These are phyloP conservation scores for Apis mellifera DNA, from an alignment of 1,140 invertebrate genomes.

Conservation along the genomic window DNA sequence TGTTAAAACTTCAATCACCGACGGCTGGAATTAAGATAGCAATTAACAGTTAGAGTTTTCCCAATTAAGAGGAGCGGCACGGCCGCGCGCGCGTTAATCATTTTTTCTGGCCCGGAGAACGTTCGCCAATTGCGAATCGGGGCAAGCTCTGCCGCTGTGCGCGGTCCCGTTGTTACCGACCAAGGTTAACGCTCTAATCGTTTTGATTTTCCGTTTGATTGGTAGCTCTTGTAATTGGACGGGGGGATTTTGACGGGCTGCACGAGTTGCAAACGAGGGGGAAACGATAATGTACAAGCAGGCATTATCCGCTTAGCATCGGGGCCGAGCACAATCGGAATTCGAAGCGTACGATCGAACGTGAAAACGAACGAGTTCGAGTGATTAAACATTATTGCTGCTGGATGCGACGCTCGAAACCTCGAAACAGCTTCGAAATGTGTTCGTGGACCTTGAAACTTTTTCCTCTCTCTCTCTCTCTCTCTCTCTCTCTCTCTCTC, in stretches of 20 bases:
- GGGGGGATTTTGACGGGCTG: conserved; percentile 1
- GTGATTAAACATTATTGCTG: no score
- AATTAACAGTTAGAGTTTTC: neutral
- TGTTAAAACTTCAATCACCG: neutral
- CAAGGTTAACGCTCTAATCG: conserved; percentile 14
- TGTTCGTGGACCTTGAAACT: no score
- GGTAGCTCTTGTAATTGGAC: conserved; percentile 8
- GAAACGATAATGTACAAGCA: conserved; percentile 2
- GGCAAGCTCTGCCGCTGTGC: neutral
- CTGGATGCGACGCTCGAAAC: no score
- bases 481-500: no score
- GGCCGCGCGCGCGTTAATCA: neutral
- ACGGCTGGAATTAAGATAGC: neutral
- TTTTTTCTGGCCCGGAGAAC: neutral
- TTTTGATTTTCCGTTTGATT: conserved; percentile 7
- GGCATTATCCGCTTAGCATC: neutral
- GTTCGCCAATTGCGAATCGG: neutral
- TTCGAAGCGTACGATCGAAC: neutral
- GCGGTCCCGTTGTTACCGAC: neutral
- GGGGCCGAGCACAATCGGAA: no score
- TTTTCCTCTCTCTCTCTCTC: no score
- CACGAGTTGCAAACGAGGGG: neutral
- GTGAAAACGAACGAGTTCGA: neutral
- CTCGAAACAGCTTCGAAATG: no score
- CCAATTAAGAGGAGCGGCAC: neutral